Evolutionary conservation across 2,113 vertebrate species (phyloP), one percentile per base, ranked within the genome.

Genomic region (Chloebia gouldiae): DNA sequence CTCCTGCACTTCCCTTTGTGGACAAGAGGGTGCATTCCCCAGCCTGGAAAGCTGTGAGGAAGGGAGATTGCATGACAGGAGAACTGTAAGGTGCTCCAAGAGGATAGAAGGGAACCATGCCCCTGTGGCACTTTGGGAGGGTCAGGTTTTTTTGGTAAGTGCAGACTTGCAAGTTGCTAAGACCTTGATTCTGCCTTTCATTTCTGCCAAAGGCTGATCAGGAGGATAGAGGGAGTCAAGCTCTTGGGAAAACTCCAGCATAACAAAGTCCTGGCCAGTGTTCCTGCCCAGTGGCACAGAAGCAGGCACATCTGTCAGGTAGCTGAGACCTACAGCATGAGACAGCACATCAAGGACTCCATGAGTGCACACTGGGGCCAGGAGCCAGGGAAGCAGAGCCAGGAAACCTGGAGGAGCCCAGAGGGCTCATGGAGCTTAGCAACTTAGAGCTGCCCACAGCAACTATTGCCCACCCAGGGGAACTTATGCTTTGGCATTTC

Each of bases 111-210:
- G 65, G 42, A 64, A 7, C 44, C 13, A 0, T 4, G 33, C 37
- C 44, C 27, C 72, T 0, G 11, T 3, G 8, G 64, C 47, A 53
- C 23, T 27, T 44, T 0, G 0, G 5, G 25, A 71, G 30, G 42
- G 69, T 7, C 0, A 1, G 30, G 19, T 61, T 92, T 87, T 82
- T 79, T 53, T 1, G 0, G 14, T 45, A 56, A 94, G n/a, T 3
- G 1, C 40, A 40, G 70, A 28, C 44, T n/a, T 50, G 49, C 28
- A 49, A 60, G 70, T 23, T n/a, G n/a, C 69, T 20, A n/a, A 81
- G 57, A 53, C 63, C 37, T 85, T 33, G 56, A 57, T 69, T 76
- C 75, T 69, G 45, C 54, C 45, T 69, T 80, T 77, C 23, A 4
- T 59, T 88, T 66, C 66, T 88, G 79, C 81, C 75, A 49, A 63